phyloP scores from a whole-genome alignment of 2,797 vertebrate genomes.

The Chromis chromis region DNA sequence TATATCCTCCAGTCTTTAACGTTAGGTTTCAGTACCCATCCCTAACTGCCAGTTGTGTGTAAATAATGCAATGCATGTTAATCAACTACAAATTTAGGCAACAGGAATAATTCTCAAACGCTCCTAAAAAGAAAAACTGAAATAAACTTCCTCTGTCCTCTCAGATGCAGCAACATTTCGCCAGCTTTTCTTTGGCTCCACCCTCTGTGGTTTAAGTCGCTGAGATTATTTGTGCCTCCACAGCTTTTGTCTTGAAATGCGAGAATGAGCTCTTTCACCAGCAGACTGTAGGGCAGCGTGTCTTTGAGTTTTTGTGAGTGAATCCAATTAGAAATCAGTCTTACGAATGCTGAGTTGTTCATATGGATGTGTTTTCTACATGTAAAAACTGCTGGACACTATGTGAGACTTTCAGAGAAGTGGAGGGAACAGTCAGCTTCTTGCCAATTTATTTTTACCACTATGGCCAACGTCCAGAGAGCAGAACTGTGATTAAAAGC shows the following conservation, averaged over 20 bases:
- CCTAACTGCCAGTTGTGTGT: too few species aligned
- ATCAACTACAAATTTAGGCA: not conserved
- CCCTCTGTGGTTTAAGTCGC: slow-evolving; percentile 12
- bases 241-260: not conserved
- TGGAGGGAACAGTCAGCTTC: slow-evolving; percentile 66
- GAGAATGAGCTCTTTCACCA: not conserved
- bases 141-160: not conserved
- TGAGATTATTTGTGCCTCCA: slow-evolving; percentile 4
- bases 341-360: not conserved
- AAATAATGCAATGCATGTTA: not conserved
- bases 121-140: too few species aligned
- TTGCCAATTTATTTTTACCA: not conserved
- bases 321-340: not conserved
- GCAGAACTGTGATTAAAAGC: slow-evolving; percentile 1
- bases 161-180: not conserved
- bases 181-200: slow-evolving; percentile 26
- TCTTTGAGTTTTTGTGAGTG: not conserved
- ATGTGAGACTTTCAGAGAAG: not conserved
- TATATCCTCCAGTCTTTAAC: too few species aligned
- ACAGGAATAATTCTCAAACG: not conserved
- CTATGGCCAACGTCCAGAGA: not conserved
- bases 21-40: too few species aligned
- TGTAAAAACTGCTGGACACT: too few species aligned
- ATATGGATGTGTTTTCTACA: not conserved
- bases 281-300: not conserved